Evolutionary conservation across 2,888 invertebrate species (phyloP).

Genomic region (Hirtodrosophila trivittata): DNA sequence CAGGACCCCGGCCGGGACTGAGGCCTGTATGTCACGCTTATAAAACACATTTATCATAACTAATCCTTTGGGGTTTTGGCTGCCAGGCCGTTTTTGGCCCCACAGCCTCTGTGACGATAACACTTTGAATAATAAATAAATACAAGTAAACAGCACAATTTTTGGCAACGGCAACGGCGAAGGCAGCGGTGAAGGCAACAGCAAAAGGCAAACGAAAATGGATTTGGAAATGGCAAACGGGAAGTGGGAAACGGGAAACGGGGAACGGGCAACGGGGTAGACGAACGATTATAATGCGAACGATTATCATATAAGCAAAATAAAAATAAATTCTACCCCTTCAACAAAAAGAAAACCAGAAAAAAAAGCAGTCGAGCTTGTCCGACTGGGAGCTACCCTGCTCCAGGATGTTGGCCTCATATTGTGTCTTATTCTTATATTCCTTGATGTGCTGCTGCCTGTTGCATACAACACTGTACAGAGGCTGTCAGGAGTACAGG

Average conservation of each 20-base stretch:
- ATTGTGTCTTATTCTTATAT: too few relatives aligned
- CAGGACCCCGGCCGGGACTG: slow-evolving; percentile 42
- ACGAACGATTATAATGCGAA: slow-evolving; percentile 73
- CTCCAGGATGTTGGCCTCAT: too few relatives aligned
- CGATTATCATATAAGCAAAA: slow-evolving; percentile 78
- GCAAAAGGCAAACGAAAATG: slow-evolving; percentile 45
- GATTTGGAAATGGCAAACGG: slow-evolving; percentile 31
- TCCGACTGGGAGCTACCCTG: too few relatives aligned
- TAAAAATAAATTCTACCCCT: slow-evolving; percentile 65
- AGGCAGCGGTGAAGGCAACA: slow-evolving; percentile 24
- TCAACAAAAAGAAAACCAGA: slow-evolving; percentile 1
- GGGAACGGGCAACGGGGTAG: too few relatives aligned
- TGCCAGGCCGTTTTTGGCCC: slow-evolving; percentile 52
- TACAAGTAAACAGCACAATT: slow-evolving; percentile 54
- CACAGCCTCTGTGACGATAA: slow-evolving; percentile 60
- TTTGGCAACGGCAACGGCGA: slow-evolving; percentile 50
- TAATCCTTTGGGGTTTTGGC: slow-evolving; percentile 77
- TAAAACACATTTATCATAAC: slow-evolving; percentile 80
- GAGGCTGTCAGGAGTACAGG: not conserved
- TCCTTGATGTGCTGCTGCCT: too few relatives aligned
- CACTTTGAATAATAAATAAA: slow-evolving; percentile 79
- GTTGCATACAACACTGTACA: too few relatives aligned
- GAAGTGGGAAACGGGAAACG: too few relatives aligned
- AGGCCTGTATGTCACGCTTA: slow-evolving; percentile 68
- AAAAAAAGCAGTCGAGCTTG: not conserved